A percentile compares a stretch with the other conserved stretches of the same genome.
phyloP scores from a whole-genome alignment of 1,140 invertebrate species.

The Kradibia gibbosae region DNA sequence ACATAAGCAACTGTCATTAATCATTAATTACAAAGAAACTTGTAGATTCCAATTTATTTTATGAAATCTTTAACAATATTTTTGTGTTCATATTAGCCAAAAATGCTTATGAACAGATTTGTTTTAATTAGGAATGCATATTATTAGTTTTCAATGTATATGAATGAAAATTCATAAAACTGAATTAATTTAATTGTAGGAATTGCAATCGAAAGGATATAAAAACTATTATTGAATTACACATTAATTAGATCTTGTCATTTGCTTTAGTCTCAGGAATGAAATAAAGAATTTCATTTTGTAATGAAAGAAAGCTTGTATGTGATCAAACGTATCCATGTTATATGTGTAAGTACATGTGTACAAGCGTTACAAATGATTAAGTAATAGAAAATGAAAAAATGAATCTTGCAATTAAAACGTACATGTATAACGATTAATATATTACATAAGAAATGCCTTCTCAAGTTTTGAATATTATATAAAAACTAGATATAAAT shows the following conservation, averaged over 20 bases:
- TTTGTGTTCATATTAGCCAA: too few relatives aligned
- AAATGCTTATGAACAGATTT: too few relatives aligned
- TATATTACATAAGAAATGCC: slow-evolving; percentile 52
- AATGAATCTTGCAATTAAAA: slow-evolving; percentile 43
- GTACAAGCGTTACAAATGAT: not conserved
- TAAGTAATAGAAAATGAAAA: slow-evolving; percentile 30
- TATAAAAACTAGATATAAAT: slow-evolving; percentile 47
- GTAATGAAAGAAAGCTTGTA: slow-evolving; percentile 10
- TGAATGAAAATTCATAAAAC: not conserved
- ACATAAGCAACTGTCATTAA: too few relatives aligned
- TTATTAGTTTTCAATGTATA: not conserved
- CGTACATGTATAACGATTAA: slow-evolving; percentile 45
- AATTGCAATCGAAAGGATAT: not conserved
- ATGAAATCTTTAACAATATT: too few relatives aligned
- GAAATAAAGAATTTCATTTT: not conserved
- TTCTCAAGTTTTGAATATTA: slow-evolving; percentile 51
- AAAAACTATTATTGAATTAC: slow-evolving; percentile 39
- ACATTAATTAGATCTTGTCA: slow-evolving; percentile 2
- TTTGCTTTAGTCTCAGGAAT: not conserved
- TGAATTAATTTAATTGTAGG: not conserved
- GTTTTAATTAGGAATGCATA: too few relatives aligned
- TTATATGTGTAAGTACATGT: not conserved
- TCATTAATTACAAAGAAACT: too few relatives aligned
- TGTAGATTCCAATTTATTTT: too few relatives aligned
- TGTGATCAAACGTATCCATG: too few relatives aligned